Conservation (phyloP, 2,113 vertebrate species). For the Poeciliopsis retropinna region DNA sequence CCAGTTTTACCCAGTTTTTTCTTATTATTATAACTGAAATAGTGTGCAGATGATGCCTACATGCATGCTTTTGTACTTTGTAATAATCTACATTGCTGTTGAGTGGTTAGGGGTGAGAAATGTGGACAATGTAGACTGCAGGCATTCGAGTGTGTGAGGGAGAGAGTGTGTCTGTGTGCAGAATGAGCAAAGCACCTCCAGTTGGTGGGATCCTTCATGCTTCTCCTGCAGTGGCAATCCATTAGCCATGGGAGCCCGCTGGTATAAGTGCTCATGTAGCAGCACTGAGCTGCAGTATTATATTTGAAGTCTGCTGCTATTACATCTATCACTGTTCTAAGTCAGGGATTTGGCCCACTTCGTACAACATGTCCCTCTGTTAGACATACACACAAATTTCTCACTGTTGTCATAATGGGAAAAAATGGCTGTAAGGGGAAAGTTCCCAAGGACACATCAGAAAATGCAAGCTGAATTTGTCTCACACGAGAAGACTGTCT, state of each 20-base stretch:
- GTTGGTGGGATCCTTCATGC: constrained; percentile 72
- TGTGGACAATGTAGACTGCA: not conserved
- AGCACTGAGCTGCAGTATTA: constrained; percentile 54
- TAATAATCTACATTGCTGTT: not conserved
- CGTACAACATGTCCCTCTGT: constrained; percentile 30
- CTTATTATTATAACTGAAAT: constrained; percentile 1
- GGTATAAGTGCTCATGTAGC: constrained; percentile 34
- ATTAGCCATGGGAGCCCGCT: constrained; percentile 68
- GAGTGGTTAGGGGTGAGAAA: constrained; percentile 8
- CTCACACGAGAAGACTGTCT: constrained; percentile 7
- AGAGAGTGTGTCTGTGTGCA: constrained; percentile 10
- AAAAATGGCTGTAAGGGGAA: constrained; percentile 29
- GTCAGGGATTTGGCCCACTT: constrained; percentile 37
- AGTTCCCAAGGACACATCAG: constrained; percentile 17
- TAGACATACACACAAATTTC: constrained; percentile 31
- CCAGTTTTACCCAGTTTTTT: not conserved
- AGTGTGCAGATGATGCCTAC: not conserved
- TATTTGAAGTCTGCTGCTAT: constrained; percentile 44
- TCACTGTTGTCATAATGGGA: constrained; percentile 25
- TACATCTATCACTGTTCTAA: constrained; percentile 46
- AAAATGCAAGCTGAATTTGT: constrained; percentile 23
- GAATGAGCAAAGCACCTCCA: constrained; percentile 66
- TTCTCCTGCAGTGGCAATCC: constrained; percentile 68
- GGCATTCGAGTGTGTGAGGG: not conserved
- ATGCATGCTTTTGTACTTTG: not conserved